Conservation (phyloP, 2,888 invertebrate species). For the Lochmaea capreae region DNA sequence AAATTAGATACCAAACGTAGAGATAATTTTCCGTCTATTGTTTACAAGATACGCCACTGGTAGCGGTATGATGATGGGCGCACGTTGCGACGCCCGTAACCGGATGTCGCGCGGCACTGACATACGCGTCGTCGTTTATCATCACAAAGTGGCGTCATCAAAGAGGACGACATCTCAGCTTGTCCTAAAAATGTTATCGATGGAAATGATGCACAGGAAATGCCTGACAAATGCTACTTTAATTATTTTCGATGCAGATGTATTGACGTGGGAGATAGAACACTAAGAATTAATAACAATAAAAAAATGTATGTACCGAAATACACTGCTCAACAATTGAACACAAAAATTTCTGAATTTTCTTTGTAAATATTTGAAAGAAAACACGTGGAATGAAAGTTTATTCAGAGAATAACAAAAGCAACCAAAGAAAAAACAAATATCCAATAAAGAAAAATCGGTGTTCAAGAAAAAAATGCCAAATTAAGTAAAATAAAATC, state of each 20-base stretch:
- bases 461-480: too few relatives aligned
- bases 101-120: constrained; percentile 64
- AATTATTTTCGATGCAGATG: constrained; percentile 65
- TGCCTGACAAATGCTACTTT: constrained; percentile 65
- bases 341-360: too few relatives aligned
- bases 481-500: too few relatives aligned
- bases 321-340: too few relatives aligned
- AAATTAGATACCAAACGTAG: too few relatives aligned
- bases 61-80: constrained; percentile 11
- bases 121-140: constrained; percentile 63
- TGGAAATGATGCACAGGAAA: constrained; percentile 63
- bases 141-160: constrained; percentile 64
- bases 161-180: constrained; percentile 61
- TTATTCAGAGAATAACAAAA: too few relatives aligned
- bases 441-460: too few relatives aligned
- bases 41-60: constrained; percentile 8
- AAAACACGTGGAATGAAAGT: too few relatives aligned
- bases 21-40: too few relatives aligned
- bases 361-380: too few relatives aligned
- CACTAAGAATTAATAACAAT: constrained; percentile 56
- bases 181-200: constrained; percentile 65
- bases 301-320: too few relatives aligned
- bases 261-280: constrained; percentile 57
- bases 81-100: constrained; percentile 40
- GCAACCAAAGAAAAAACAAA: too few relatives aligned